These are phyloP conservation scores for Epinotia bilunana DNA, from an alignment of 2,888 invertebrate species.

Conservation along the genomic window DNA sequence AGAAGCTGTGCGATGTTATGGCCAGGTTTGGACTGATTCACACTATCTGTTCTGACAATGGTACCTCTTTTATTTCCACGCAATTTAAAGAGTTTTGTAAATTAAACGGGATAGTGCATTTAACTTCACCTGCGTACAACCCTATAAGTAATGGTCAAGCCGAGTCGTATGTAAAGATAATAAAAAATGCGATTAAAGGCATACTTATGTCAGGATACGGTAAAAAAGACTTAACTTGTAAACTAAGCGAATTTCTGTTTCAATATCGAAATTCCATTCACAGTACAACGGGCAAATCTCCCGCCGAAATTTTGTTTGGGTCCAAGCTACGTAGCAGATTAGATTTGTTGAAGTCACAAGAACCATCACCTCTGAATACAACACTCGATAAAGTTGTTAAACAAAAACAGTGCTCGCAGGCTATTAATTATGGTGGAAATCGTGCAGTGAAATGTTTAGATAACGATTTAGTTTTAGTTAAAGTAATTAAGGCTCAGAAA, in stretches of 20 bases:
- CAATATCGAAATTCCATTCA: slow-evolving; percentile 4
- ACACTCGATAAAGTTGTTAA: slow-evolving; percentile 11
- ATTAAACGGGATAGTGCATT: slow-evolving; percentile 5
- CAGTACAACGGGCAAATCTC: slow-evolving; percentile 5
- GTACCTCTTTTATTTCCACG: slow-evolving; percentile 3
- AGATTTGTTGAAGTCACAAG: slow-evolving; percentile 3
- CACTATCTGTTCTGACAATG: slow-evolving; percentile 3
- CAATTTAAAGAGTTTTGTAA: slow-evolving; percentile 6
- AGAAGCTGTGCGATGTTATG: slow-evolving; percentile 13
- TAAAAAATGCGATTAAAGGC: background rate
- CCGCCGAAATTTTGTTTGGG: slow-evolving; percentile 8
- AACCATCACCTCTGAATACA: background rate
- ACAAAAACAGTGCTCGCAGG: slow-evolving; percentile 8
- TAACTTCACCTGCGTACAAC: slow-evolving; percentile 8
- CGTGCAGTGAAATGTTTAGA: background rate
- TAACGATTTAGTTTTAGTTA: slow-evolving; percentile 2
- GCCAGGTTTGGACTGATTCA: slow-evolving; percentile 10
- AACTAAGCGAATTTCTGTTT: slow-evolving; percentile 3
- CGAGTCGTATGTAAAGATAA: slow-evolving; percentile 6
- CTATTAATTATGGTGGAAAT: slow-evolving; percentile 2
- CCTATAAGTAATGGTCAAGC: background rate
- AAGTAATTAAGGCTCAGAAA: background rate
- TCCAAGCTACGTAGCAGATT: background rate
- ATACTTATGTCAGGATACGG: background rate
- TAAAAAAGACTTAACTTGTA: background rate